Conservation (phyloP, 2,113 vertebrate species). For the Nymphicus hollandicus region DNA sequence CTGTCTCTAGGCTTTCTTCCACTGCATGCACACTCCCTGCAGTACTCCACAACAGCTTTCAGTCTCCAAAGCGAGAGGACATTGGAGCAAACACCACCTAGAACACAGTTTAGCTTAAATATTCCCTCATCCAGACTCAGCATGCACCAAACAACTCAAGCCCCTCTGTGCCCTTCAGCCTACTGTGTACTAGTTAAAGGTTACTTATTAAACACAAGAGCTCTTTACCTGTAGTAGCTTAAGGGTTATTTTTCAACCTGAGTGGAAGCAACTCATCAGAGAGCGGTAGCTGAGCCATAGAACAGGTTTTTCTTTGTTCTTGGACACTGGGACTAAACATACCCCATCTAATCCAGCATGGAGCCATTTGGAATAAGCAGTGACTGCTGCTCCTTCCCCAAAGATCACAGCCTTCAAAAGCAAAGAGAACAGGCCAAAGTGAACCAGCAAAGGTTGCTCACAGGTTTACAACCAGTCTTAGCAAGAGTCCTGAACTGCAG, state of each 20-base stretch:
- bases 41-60: neutral
- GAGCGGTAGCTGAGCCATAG: neutral
- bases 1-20: neutral
- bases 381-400: neutral
- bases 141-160: neutral
- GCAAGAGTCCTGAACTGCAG: neutral
- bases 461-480: neutral
- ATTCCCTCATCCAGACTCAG: neutral
- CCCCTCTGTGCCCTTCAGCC: neutral
- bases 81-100: neutral
- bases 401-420: neutral
- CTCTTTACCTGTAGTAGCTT: neutral
- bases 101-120: neutral
- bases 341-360: fast-evolving
- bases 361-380: neutral
- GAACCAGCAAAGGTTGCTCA: neutral
- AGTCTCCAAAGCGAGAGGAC: neutral
- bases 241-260: slow-evolving; percentile 30
- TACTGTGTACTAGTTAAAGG: neutral
- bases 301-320: neutral
- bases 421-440: neutral
- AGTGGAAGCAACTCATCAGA: neutral
- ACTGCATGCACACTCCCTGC: neutral
- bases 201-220: slow-evolving; percentile 16
- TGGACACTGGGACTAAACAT: neutral